These are phyloP conservation scores for Tiliacea citrago DNA, from an alignment of 2,888 invertebrate genomes.

Conservation along the genomic window DNA sequence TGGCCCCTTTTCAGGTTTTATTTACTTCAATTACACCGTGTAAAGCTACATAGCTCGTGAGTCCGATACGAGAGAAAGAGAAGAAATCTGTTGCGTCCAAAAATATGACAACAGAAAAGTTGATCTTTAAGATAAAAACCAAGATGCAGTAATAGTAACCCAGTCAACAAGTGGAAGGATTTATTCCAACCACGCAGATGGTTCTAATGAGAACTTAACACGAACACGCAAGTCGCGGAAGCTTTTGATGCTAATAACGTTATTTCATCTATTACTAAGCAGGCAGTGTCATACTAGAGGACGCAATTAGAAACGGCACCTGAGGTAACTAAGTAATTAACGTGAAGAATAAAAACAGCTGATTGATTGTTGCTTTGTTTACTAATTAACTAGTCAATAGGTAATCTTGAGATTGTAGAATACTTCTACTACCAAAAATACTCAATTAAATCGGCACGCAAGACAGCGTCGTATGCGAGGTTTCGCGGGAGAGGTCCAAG, in stretches of 20 bases:
- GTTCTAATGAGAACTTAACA: constrained; percentile 74
- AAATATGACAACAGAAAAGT: not conserved
- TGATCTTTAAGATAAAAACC: not conserved
- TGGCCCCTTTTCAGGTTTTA: no score
- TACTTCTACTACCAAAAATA: not conserved
- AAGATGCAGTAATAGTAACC: constrained; percentile 31
- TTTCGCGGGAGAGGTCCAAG: not conserved
- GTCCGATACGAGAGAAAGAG: not conserved
- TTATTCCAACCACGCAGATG: constrained; percentile 63
- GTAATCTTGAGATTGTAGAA: not conserved
- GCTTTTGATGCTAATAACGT: constrained; percentile 71
- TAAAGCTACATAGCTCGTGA: no score
- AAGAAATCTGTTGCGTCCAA: not conserved
- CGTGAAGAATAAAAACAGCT: constrained; percentile 35
- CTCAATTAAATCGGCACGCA: not conserved
- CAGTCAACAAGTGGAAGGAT: constrained; percentile 53
- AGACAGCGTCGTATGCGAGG: not conserved
- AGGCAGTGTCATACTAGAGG: constrained; percentile 44
- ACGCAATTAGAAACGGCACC: constrained; percentile 58
- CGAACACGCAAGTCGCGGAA: constrained; percentile 73
- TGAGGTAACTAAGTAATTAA: constrained; percentile 58
- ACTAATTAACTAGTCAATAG: constrained; percentile 8
- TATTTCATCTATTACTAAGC: constrained; percentile 67
- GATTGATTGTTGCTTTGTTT: constrained; percentile 19
- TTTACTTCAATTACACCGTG: not conserved